Conservation (phyloP, 2,888 invertebrate species). For the Empis livida region DNA sequence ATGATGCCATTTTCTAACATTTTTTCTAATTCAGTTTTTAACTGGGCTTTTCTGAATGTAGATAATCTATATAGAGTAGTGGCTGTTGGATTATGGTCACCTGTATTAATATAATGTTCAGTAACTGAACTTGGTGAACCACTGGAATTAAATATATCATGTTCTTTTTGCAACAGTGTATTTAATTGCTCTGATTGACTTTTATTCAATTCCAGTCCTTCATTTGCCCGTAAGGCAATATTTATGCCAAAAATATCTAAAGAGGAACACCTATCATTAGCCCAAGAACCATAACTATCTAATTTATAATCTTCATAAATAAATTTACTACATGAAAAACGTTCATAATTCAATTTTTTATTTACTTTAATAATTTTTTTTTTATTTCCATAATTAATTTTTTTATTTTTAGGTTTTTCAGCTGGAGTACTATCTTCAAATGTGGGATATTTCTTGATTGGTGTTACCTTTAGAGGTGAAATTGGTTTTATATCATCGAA, state of each 20-base stretch:
- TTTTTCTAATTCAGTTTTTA: constrained; percentile 3
- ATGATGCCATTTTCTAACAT: constrained; percentile 12
- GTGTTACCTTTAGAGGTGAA: not conserved
- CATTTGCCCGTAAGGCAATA: not conserved
- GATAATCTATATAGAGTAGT: constrained; percentile 23
- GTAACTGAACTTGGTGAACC: not conserved
- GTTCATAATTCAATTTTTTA: too few species aligned
- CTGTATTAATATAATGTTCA: constrained; percentile 2
- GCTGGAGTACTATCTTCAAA: too few species aligned
- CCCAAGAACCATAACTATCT: not conserved
- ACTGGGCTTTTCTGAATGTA: constrained; percentile 11
- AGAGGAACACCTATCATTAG: not conserved
- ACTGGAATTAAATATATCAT: not conserved
- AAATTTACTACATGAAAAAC: too few species aligned
- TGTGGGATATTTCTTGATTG: not conserved
- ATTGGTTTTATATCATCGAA: not conserved
- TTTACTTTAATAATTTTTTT: too few species aligned
- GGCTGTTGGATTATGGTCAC: constrained; percentile 17
- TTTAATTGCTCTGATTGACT: not conserved
- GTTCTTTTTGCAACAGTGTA: not conserved
- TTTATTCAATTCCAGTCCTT: not conserved
- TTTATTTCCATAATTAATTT: too few species aligned
- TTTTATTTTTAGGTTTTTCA: too few species aligned
- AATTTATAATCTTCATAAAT: not conserved
- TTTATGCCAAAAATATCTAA: not conserved